Base-by-base conservation (phyloP, 2,797 vertebrate species). In the Falco naumanni region DNA sequence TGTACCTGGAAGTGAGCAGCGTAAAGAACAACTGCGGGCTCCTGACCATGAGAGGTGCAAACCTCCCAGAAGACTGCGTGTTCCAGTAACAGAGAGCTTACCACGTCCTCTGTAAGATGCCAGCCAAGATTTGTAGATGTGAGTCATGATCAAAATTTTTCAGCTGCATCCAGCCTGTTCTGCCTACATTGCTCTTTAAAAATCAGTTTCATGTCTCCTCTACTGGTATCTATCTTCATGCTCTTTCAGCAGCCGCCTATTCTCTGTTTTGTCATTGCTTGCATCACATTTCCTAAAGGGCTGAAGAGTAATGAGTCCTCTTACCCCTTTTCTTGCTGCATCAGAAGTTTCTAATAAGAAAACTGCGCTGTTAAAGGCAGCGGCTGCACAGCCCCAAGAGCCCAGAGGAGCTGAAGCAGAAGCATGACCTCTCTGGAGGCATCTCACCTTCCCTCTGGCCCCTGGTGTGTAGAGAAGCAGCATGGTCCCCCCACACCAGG, bases 81-180 rank as follows among this genome's bases (percentile, higher is more conserved):
- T 45, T 78, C 61, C 91, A 64, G 54, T 10, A 72, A 88, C 80
- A 69, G 33, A 31, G 47, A 90, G 33, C 50, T 75, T 41, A 68
- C 50, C 65, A n/a, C 0, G 6, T 48, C 81, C 37, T 82, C 93
- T 90, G 75, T 1, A 12, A 89, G 78, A 79, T 48, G 81, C 78
- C 75, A 92, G 84, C 56, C 74, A 81, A 89, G 82, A 78, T 75
- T 81, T 65, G 57, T 47, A 75, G 53, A 25, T 65, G 57, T 95
- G 94, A 96, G 53, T 95, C 95, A 94, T 39, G 80, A 75, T 82
- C 69, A 78, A 60, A 43, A 43, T 2, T 64, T 45, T 89, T 87
- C 94, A 92, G 69, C 91, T 78, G 76, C 53, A 94, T 78, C 71
- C 84, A 89, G 57, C 11, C 50, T 89, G 70, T 21, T 94, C 95